phyloP scores from a whole-genome alignment of 1,140 invertebrate genomes.

The Geopemphigus sp. region DNA sequence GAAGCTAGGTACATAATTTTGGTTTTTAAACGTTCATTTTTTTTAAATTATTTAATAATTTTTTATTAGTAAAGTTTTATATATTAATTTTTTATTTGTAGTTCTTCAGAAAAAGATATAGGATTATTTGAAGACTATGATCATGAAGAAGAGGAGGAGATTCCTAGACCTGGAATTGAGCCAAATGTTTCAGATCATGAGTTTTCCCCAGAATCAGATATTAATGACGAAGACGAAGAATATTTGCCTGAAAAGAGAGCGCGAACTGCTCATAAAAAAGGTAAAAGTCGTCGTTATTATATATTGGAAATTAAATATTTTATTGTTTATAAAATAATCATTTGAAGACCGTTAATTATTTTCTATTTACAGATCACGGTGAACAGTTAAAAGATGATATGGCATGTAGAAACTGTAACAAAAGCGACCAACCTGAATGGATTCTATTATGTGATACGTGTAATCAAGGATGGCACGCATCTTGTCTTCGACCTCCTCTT shows the following conservation, averaged over 20 bases:
- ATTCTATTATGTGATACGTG: conserved; percentile 92
- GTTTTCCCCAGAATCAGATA: conserved; percentile 78
- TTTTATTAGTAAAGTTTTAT: background rate
- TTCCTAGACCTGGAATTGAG: conserved; percentile 48
- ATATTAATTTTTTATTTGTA: conserved; percentile 13
- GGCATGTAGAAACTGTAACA: conserved; percentile 81
- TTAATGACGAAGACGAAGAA: conserved; percentile 64
- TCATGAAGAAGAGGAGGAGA: conserved; percentile 59
- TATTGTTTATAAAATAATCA: background rate
- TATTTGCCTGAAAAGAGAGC: conserved; percentile 65
- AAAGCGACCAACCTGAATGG: conserved; percentile 91
- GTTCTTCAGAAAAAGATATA: conserved; percentile 62
- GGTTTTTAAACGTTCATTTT: background rate
- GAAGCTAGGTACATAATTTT: conserved; percentile 59
- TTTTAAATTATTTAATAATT: background rate
- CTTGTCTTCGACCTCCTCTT: conserved; percentile 84
- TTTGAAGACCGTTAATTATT: background rate
- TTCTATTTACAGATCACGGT: conserved; percentile 51
- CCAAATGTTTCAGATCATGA: conserved; percentile 83
- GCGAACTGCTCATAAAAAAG: conserved; percentile 60
- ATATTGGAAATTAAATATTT: background rate
- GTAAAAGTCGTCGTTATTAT: background rate
- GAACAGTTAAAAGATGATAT: conserved; percentile 62
- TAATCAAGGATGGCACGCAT: conserved; percentile 92
- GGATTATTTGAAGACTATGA: conserved; percentile 61